Base-by-base conservation (phyloP, 2,888 invertebrate genomes). In the Caenorhabditis imperialis region DNA sequence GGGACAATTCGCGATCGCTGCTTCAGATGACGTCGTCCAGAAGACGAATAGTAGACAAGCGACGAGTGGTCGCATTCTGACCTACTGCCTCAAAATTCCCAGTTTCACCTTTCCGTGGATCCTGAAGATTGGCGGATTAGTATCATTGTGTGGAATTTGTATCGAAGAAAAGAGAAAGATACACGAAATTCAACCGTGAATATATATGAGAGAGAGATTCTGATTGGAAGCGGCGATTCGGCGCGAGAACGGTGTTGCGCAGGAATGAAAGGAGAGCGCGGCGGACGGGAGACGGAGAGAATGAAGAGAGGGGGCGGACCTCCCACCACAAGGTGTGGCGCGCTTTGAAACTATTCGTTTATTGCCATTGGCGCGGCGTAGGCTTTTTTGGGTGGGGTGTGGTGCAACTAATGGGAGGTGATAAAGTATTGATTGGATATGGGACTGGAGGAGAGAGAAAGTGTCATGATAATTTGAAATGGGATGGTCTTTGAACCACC, bases 1-100 rank as follows among this genome's bases (percentile, higher is more conserved):
- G 8, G 85, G 82, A 62, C 86, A 86, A 20, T 83, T 85, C 4
- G 82, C 79, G 25, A 86, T 74, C 3, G 61, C 23, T 0, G 70
- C 37, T 35, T 27, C 10, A 5, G 44, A 38, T 25, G 18, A 3
- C 7, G 51, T n/a, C 27, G 20, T 14, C 20, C 20, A 27, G 45
- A 42, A 44, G 45, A 25, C 30, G 30, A 58, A 1, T 2, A 48
- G 50, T 20, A 47, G 18, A 22, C 42, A 25, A 8, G 40, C 62
- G 70, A 71, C 61, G 22, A 54, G 20, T 2, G 35, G 53, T 55
- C 57, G 65, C 44, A 67, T 51, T 44, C 47, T 58, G 58, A 47
- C 47, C 58, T 10, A 30, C 12, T 38, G 22, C 12, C 35, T 7
- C 35, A 20, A 37, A 23, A 10, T 37, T 30, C 30, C 6, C 30